Conservation (phyloP, 1,140 invertebrate genomes). For the Tetragnatha versicolor region DNA sequence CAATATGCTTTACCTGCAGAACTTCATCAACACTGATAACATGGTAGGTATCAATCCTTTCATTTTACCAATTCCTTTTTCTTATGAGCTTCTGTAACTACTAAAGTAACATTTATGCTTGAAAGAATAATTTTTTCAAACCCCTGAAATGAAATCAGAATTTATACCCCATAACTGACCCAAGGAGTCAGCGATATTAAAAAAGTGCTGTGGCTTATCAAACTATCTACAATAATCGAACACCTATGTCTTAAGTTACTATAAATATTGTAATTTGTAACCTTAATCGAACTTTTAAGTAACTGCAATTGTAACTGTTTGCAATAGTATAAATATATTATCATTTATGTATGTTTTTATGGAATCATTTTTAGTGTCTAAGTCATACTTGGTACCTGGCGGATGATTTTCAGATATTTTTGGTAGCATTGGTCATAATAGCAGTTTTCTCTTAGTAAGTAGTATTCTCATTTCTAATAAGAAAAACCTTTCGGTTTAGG, state of each 20-base stretch:
- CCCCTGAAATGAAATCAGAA: too few relatives aligned
- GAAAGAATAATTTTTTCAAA: neutral
- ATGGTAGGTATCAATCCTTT: slow-evolving; percentile 54
- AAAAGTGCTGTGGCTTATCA: too few relatives aligned
- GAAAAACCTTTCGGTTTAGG: too few relatives aligned
- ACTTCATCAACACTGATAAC: slow-evolving; percentile 59
- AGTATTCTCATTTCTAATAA: neutral
- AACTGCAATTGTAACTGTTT: too few relatives aligned
- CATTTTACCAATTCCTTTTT: neutral
- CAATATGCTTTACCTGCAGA: slow-evolving; percentile 60
- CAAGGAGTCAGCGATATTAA: too few relatives aligned
- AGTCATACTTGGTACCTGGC: slow-evolving; percentile 63
- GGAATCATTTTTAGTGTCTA: slow-evolving; percentile 60
- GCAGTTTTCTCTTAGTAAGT: slow-evolving; percentile 58
- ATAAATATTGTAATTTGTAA: too few relatives aligned
- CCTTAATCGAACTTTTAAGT: too few relatives aligned
- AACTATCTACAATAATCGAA: too few relatives aligned
- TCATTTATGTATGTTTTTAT: neutral
- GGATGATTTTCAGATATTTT: slow-evolving; percentile 63
- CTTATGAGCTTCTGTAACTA: neutral
- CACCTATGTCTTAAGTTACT: too few relatives aligned
- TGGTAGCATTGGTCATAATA: slow-evolving; percentile 61
- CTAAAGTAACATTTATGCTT: neutral
- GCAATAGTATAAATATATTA: too few relatives aligned
- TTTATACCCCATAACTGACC: neutral